Evolutionary conservation across 2,888 invertebrate genomes (phyloP).

Genomic region (Boloria selene): DNA sequence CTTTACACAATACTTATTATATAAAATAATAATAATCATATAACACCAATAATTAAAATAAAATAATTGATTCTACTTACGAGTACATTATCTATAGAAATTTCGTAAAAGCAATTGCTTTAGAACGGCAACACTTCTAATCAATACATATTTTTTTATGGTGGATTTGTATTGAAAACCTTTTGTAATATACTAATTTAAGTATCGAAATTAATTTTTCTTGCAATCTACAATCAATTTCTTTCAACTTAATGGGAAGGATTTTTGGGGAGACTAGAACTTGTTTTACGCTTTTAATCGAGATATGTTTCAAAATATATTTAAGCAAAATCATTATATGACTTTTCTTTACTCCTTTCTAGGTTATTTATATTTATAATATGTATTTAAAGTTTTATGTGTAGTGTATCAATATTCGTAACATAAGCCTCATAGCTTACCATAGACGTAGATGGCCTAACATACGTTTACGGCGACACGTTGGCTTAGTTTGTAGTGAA

Average conservation of each 20-base stretch:
- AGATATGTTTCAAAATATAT: conserved; percentile 71
- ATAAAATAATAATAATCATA: no score
- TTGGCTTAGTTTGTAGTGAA: no score
- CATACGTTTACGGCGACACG: no score
- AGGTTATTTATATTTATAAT: background rate
- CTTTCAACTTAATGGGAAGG: conserved; percentile 29
- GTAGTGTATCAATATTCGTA: no score
- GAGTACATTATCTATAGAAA: background rate
- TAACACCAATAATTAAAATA: background rate
- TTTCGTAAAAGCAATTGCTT: conserved; percentile 3
- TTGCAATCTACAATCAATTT: conserved; percentile 17
- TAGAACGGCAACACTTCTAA: conserved; percentile 20
- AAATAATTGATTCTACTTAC: background rate
- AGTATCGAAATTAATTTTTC: conserved; percentile 12
- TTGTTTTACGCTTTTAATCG: conserved; percentile 70
- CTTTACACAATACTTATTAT: no score
- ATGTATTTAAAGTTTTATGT: no score
- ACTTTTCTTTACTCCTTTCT: conserved; percentile 47
- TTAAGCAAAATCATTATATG: conserved; percentile 56
- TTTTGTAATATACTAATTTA: conserved; percentile 26
- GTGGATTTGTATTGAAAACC: conserved; percentile 19
- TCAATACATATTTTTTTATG: conserved; percentile 13
- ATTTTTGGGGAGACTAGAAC: conserved; percentile 52
- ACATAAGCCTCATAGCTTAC: no score
- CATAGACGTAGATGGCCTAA: no score